Conservation (phyloP, 2,113 vertebrate genomes). For the Toxotes jaculatrix region DNA sequence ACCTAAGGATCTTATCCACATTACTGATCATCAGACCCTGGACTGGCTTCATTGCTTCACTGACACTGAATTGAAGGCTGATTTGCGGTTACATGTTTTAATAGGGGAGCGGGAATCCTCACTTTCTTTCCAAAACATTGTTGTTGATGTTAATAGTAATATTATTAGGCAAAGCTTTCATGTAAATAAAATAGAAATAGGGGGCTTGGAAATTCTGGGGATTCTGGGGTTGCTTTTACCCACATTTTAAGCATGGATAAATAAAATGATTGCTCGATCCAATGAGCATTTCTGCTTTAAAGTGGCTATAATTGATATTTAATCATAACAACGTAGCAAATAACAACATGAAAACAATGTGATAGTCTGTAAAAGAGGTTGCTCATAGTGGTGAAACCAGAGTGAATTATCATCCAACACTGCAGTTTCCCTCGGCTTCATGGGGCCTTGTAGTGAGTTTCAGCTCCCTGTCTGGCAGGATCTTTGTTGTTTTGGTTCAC, state of each 20-base stretch:
- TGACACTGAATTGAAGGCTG: background rate
- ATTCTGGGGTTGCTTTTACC: background rate
- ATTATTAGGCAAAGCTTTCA: background rate
- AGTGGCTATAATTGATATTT: background rate
- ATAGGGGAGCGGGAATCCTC: background rate
- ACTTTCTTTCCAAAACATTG: background rate
- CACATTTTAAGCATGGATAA: background rate
- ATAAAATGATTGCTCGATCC: background rate
- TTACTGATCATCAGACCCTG: slow-evolving; percentile 2
- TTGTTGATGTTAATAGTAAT: background rate
- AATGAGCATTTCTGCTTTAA: background rate
- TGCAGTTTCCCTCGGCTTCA: background rate
- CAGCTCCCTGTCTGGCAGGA: background rate
- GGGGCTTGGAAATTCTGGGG: background rate
- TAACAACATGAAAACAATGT: too few species aligned
- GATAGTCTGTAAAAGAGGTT: too few species aligned
- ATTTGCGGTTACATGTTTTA: background rate
- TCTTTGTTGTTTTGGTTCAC: background rate
- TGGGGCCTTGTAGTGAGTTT: background rate
- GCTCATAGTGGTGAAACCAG: background rate
- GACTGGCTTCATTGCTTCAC: background rate
- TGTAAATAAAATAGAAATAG: background rate
- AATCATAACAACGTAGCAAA: background rate
- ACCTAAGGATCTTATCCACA: background rate
- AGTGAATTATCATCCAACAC: background rate